Base-by-base conservation (phyloP, 2,797 vertebrate genomes). In the Alfaro cultratus region DNA sequence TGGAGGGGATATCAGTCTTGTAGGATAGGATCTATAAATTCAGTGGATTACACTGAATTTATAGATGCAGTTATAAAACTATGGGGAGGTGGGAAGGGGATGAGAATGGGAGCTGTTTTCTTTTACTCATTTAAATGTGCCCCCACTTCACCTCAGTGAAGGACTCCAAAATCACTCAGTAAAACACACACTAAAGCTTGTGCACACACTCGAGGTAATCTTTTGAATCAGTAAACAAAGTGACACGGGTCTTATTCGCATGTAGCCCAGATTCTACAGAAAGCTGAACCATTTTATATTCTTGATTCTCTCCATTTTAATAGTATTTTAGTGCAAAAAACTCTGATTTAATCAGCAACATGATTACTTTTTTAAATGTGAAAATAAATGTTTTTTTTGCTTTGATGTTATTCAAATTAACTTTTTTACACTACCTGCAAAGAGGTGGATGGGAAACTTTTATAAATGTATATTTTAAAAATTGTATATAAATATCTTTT, bases 91-190 rank as follows among this genome's bases (percentile, higher is more conserved):
- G 55, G 23, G 21, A 53, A 45, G 11, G 23, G 18, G 64, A 21
- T 31, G 43, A 57, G 47, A 26, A 43, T 77, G 55, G 80, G 80
- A 81, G 78, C 78, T 68, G 87, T 87, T 92, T 90, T 88, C 88
- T 93, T 51, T 94, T 87, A 92, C 91, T 92, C 86, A 92, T 95
- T 95, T 91, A 94, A 95, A 95, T 93, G 75, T 93, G 92, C 93
- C 89, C 93, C 95, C 94, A 94, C 94, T 95, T 95, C 93, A 96
- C 93, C 93, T 94, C 85, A 67, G 84, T 89, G 80, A 91, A 94
- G 91, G 88, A 92, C 87, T 83, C 86, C 89, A 88, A 85, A 92
- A 91, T 92, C 90, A 92, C 86, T 90, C 76, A 86, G 83, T 85
- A 90, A 94, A 89, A 93, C 90, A 93, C 91, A 93, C 83, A 83